Evolutionary conservation across 2,888 invertebrate genomes (phyloP), one percentile per base, ranked within the genome.

Genomic region (Ichneumon xanthorius): DNA sequence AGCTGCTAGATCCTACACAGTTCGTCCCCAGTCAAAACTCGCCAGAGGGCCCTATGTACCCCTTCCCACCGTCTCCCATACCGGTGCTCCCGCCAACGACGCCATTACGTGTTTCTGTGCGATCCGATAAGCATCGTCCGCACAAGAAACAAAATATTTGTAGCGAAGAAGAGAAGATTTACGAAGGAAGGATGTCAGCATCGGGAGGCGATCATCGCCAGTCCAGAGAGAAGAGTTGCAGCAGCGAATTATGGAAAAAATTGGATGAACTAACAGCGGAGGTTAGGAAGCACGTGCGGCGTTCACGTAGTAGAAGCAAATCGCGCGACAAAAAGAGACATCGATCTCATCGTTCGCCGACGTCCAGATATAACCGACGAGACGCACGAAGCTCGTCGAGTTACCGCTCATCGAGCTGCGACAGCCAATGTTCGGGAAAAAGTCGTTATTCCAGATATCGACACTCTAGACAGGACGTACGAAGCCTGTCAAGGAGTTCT

Each of bases 21-120:
- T 33, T 71, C 14, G 26, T 30, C 30, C 14, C 26, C 30, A 26
- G 26, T 30, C 14, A 58, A 58, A 58, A 30, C 58, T 9, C 14
- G 11, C 58, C 14, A 58, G 58, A 58, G 30, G 26, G 58, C 58
- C 9, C 58, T 7, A 26, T 1, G 37, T 37, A 37, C 37, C 37
- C 9, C 37, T 37, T 37, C 0, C 37, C 37, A 37, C 9, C 0
- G 0, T 22, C 58, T 22, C 11, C 26, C 22, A 2, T 0, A 5
- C 26, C 26, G 26, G 11, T 26, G 58, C 22, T 48, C 48, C 68
- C 68, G 68, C 68, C 48, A 48, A 68, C 9, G 16, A 1, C 68
- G 68, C 26, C 48, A 70, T 70, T 70, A 50, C 70, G 50, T 50
- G 48, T 70, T 70, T 70, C 70, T 70, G 70, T 70, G 70, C 70